These are phyloP conservation scores for Haemorhous mexicanus DNA, from an alignment of 2,113 vertebrate genomes.

Conservation along the genomic window DNA sequence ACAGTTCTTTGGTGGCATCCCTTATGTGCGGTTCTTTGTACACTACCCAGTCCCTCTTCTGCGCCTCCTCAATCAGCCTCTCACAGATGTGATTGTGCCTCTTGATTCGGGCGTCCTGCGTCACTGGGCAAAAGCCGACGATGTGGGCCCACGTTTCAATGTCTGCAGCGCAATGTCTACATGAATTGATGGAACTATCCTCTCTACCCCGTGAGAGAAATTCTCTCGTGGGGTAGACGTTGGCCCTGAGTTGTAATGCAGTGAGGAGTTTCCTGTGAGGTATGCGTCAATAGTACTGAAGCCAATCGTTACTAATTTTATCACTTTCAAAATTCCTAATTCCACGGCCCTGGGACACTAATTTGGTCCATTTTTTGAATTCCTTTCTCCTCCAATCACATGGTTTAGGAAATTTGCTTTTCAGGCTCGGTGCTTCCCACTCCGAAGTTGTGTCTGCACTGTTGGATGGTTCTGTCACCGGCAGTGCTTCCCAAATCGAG, in stretches of 20 bases:
- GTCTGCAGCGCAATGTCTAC: accelerated
- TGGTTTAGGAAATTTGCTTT: not conserved
- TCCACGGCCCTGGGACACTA: not conserved
- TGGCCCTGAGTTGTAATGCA: not conserved
- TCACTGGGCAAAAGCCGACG: not conserved
- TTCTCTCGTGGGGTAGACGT: not conserved
- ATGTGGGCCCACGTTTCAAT: not conserved
- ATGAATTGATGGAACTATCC: accelerated
- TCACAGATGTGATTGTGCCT: not conserved
- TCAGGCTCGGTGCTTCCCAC: not conserved
- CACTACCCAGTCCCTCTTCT: not conserved
- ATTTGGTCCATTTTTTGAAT: not conserved
- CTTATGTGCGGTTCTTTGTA: not conserved
- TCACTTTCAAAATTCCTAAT: accelerated
- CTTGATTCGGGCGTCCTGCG: not conserved
- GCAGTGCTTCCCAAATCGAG: not conserved
- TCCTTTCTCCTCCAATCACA: not conserved
- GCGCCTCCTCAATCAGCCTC: accelerated
- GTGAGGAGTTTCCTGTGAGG: not conserved
- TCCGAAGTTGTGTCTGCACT: accelerated
- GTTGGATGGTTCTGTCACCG: accelerated
- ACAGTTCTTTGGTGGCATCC: not conserved
- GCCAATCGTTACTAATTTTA: not conserved
- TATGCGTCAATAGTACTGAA: not conserved
- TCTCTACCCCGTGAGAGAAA: not conserved